These are phyloP conservation scores for Drepana falcataria DNA, from an alignment of 2,888 invertebrate genomes.

Conservation along the genomic window DNA sequence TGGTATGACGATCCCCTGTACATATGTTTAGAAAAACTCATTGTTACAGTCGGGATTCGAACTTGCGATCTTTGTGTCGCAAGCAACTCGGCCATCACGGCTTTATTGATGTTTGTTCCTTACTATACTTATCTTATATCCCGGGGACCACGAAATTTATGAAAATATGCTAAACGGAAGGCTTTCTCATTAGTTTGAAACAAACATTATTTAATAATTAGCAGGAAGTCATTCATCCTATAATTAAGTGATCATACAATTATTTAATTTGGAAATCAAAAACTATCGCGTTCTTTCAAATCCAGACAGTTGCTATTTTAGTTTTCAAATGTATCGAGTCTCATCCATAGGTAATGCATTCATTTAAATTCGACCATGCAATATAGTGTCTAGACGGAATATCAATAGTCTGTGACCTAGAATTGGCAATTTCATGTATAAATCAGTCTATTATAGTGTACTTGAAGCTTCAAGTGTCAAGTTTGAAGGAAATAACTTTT, in stretches of 20 bases:
- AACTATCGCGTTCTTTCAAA: constrained; percentile 31
- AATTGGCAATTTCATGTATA: constrained; percentile 52
- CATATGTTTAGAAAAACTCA: no score
- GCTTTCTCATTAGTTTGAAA: no score
- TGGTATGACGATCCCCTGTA: no score
- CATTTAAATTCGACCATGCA: constrained; percentile 77
- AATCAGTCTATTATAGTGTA: constrained; percentile 17
- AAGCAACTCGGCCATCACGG: no score
- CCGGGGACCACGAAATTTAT: no score
- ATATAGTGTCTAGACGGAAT: constrained; percentile 74
- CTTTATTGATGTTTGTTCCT: no score
- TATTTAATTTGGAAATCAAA: constrained; percentile 11
- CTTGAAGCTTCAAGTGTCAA: constrained; percentile 18
- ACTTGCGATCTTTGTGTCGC: no score
- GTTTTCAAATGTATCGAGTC: constrained; percentile 64
- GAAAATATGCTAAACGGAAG: no score
- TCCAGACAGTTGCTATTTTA: constrained; percentile 67
- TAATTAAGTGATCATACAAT: not conserved
- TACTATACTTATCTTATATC: no score
- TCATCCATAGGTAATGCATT: constrained; percentile 74
- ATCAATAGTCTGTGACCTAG: constrained; percentile 74
- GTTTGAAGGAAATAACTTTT: constrained; percentile 2
- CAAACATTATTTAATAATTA: no score
- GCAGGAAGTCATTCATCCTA: no score
- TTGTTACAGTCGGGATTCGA: no score